Evolutionary conservation across 2,888 invertebrate genomes (phyloP).

Genomic region (Brachyopa scutellaris): DNA sequence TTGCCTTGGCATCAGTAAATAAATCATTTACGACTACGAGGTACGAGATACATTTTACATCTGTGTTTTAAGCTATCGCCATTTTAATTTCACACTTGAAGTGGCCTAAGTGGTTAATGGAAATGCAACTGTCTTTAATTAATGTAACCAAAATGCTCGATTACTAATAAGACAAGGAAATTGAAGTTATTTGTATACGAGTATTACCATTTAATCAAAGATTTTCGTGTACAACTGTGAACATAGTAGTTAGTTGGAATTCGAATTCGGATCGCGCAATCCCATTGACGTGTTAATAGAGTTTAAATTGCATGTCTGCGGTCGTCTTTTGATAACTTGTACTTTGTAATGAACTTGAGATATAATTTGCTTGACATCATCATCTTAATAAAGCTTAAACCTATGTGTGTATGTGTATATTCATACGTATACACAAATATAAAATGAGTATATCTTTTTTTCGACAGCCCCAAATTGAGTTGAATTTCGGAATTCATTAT

Average conservation of each 20-base stretch:
- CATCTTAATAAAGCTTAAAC: no score
- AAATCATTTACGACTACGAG: conserved; percentile 14
- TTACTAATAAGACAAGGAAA: no score
- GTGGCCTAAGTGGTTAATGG: not conserved
- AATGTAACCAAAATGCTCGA: no score
- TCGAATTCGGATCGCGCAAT: not conserved
- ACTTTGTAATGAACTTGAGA: no score
- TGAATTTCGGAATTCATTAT: no score
- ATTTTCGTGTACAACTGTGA: not conserved
- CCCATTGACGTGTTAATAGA: not conserved
- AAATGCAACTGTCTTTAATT: conserved; percentile 3
- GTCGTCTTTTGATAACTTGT: not conserved
- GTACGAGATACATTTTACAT: conserved; percentile 33
- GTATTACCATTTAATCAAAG: not conserved
- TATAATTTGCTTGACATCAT: no score
- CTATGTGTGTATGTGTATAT: no score
- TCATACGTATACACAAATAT: no score
- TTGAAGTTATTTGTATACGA: conserved; percentile 10
- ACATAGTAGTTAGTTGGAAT: no score
- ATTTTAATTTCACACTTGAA: conserved; percentile 27
- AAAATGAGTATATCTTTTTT: not conserved
- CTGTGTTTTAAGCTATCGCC: conserved; percentile 37
- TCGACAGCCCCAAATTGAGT: no score
- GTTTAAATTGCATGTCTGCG: not conserved
- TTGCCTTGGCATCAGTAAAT: conserved; percentile 8